Evolutionary conservation across 2,888 invertebrate species (phyloP).

Genomic region (Lasioglossum vierecki): DNA sequence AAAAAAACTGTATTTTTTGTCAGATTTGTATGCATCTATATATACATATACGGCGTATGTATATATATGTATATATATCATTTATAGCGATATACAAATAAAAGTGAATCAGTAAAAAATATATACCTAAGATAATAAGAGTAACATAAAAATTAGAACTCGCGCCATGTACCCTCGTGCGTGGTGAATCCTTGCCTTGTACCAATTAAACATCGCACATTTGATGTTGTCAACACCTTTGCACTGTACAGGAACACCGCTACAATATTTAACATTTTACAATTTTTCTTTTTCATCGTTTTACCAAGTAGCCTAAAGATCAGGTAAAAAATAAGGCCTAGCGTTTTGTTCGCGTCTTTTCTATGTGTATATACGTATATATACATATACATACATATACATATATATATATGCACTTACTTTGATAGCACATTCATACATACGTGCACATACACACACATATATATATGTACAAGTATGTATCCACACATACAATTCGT

Average conservation of each 20-base stretch:
- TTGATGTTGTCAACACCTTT: conserved; percentile 49
- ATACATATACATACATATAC: conserved; percentile 31
- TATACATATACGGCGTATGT: not conserved
- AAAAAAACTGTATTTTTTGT: conserved; percentile 25
- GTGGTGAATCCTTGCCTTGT: conserved; percentile 49
- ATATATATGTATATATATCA: not conserved
- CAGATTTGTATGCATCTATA: conserved; percentile 8
- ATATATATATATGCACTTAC: too few species aligned
- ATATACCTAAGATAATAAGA: conserved; percentile 44
- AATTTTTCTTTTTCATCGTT: conserved; percentile 27
- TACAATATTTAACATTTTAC: conserved; percentile 53
- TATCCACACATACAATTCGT: conserved; percentile 52
- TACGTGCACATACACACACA: conserved; percentile 58
- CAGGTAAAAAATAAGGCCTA: conserved; percentile 75
- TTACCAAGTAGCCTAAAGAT: conserved; percentile 65
- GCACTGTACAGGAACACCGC: conserved; percentile 65
- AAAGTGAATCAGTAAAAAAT: conserved; percentile 46
- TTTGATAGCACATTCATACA: conserved; percentile 9
- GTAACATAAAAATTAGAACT: conserved; percentile 43
- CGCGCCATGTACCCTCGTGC: conserved; percentile 50
- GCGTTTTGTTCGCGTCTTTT: conserved; percentile 57
- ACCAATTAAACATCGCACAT: conserved; percentile 36
- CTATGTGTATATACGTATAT: conserved; percentile 64
- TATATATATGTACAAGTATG: conserved; percentile 34
- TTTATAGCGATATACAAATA: conserved; percentile 24